These are phyloP conservation scores for Atherinosoma microstoma DNA, from an alignment of 2,797 vertebrate genomes.

Conservation along the genomic window DNA sequence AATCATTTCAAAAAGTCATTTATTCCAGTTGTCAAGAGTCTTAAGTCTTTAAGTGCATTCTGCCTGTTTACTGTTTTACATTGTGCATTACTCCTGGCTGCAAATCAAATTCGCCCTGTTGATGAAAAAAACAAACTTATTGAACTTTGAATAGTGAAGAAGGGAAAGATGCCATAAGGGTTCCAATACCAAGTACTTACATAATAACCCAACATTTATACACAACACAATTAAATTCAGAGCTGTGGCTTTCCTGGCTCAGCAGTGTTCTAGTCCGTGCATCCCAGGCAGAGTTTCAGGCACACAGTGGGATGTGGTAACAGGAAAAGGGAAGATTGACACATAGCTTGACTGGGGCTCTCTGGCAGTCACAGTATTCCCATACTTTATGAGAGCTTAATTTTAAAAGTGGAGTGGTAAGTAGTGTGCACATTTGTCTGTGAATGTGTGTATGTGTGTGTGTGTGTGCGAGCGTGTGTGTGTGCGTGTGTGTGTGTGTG, in stretches of 20 bases:
- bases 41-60: no score
- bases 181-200: neutral
- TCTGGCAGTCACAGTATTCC: conserved; percentile 42
- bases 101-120: no score
- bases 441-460: conserved; percentile 23
- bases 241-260: conserved; percentile 55
- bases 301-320: conserved; percentile 25
- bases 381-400: conserved; percentile 32
- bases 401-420: conserved; percentile 27
- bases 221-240: conserved; percentile 16
- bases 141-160: neutral
- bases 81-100: no score
- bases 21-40: no score
- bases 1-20: no score
- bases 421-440: conserved; percentile 12
- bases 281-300: conserved; percentile 39
- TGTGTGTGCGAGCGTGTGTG: neutral
- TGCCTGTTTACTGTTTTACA: no score
- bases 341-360: conserved; percentile 50
- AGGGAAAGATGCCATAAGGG: neutral
- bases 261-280: conserved; percentile 33
- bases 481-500: no score
- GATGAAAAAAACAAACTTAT: neutral
- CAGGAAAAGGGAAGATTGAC: conserved; percentile 43
- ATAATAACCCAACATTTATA: neutral